Evolutionary conservation across 1,140 invertebrate species (phyloP), one percentile per base, ranked within the genome.

Genomic region (Sminthurides bifidus): DNA sequence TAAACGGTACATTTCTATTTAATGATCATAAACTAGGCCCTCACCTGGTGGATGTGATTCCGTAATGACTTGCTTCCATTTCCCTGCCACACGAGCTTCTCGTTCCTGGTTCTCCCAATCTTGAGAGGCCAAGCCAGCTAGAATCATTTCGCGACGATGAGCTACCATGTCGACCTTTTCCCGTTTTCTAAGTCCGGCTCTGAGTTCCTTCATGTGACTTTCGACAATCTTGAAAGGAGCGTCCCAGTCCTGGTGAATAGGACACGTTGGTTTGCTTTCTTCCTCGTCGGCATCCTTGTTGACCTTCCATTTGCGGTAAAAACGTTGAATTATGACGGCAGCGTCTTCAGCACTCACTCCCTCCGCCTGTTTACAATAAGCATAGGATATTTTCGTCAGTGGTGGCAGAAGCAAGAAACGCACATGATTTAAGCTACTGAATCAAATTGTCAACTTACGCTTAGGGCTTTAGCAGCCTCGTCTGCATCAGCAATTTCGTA

Each of bases 321-420:
- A 67, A 27, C 66, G 64, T 46, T 70, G 68, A 38, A 70, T 65
- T 2, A 70, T 56, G 19, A 60, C 60, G 0, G 73, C 72, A 3
- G 75, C 75, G 27, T 76, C 75, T 19, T 74, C 73, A 17, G 72
- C 68, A 14, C 68, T 71, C 3, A 77, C 35, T 30, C 76, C 75
- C 61, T 76, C 67, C 2, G 55, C 63, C 61, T 67, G 46, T 3
- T 31, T n/a, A 17, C 29, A 53, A 49, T 33, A 51, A 56, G 17
- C 26, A 57, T 57, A 55, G 10, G 21, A 41, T 12, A 12, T 21
- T 5, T 31, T 45, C 21, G 38, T 10, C 6, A 14, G 27, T 23
- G 26, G 15, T 52, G 15, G 24, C 26, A 58, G 24, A 43, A 27
- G 51, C 38, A 43, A 26, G 8, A 8, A n/a, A n/a, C n/a, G n/a